These are phyloP conservation scores for Watsonalla cultraria DNA, from an alignment of 2,888 invertebrate genomes.

Conservation along the genomic window DNA sequence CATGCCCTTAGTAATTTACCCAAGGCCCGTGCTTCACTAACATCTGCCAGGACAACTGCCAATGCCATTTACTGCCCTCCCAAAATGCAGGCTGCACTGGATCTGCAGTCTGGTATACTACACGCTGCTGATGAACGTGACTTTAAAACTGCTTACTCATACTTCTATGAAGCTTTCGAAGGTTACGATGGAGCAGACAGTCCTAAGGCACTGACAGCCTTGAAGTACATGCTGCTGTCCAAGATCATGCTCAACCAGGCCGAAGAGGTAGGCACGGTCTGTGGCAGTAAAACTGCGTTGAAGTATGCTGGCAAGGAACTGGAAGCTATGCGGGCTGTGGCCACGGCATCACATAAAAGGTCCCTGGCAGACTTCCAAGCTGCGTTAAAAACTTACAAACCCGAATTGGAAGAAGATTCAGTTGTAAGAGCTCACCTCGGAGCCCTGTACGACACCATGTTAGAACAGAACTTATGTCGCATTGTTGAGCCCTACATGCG, in stretches of 20 bases:
- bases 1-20: conserved; percentile 98
- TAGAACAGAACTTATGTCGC: conserved; percentile 99
- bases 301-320: conserved; percentile 97
- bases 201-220: conserved; percentile 93
- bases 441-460: conserved; percentile 97
- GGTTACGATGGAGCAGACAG: conserved; percentile 97
- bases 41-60: conserved; percentile 99
- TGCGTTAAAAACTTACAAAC: conserved; percentile 90
- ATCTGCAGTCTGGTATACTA: conserved; percentile 97
- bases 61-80: conserved; percentile 99
- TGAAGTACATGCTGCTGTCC: conserved; percentile 99
- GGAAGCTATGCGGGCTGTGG: conserved; percentile 98
- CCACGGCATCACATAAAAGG: conserved; percentile 96
- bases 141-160: conserved; percentile 99
- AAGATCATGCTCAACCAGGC: conserved; percentile 99
- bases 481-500: conserved; percentile 99
- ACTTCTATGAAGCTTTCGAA: conserved; percentile 99
- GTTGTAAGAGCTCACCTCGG: conserved; percentile 98
- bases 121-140: conserved; percentile 99
- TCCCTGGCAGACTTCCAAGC: conserved; percentile 98
- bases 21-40: conserved; percentile 96
- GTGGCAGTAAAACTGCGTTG: conserved; percentile 97
- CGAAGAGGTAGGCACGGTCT: conserved; percentile 96
- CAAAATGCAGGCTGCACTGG: conserved; percentile 97
- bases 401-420: conserved; percentile 95